Conservation (phyloP, 2,888 invertebrate species). For the Laothoe populi region DNA sequence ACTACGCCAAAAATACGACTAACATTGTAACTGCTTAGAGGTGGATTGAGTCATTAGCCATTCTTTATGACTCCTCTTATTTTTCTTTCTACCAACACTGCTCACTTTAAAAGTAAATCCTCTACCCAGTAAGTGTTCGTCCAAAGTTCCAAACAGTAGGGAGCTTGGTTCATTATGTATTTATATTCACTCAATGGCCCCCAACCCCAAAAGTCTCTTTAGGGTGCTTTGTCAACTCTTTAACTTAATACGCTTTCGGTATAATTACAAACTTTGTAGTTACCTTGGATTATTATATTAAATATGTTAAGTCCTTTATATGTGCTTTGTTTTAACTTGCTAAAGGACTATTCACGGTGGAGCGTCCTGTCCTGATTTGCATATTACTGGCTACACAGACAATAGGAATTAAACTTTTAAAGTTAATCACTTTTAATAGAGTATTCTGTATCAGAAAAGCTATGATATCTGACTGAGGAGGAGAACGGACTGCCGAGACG, state of each 20-base stretch:
- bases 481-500: too few relatives aligned
- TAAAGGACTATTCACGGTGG: neutral
- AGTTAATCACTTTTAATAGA: neutral
- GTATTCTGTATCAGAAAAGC: neutral
- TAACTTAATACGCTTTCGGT: constrained; percentile 44
- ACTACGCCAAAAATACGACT: too few relatives aligned
- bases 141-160: constrained; percentile 18
- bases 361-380: neutral
- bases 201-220: constrained; percentile 21
- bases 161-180: constrained; percentile 64
- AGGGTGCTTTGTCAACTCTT: constrained; percentile 56
- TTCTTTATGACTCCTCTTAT: neutral
- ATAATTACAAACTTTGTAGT: constrained; percentile 24
- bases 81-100: neutral
- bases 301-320: constrained; percentile 14
- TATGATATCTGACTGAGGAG: too few relatives aligned
- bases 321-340: neutral
- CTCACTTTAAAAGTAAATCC: constrained; percentile 9
- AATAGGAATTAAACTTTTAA: neutral
- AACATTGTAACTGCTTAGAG: neutral
- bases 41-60: too few relatives aligned
- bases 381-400: neutral
- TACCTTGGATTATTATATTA: constrained; percentile 27
- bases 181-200: constrained; percentile 73
- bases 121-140: constrained; percentile 4